These are phyloP conservation scores for Epsilonema sp. DNA, from an alignment of 2,888 invertebrate species.

Conservation along the genomic window DNA sequence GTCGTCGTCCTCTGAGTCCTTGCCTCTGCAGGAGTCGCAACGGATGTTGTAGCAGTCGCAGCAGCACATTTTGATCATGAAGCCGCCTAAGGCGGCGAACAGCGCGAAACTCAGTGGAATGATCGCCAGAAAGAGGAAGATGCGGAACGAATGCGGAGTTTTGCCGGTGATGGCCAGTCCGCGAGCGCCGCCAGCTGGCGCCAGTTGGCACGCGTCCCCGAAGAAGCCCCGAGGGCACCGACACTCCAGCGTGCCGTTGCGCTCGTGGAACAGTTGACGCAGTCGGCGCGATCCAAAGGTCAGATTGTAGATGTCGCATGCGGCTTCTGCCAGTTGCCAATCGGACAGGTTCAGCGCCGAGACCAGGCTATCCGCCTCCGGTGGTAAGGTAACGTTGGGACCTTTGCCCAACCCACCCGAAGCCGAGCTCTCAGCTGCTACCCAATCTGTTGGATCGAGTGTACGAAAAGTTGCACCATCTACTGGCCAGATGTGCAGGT, in stretches of 20 bases:
- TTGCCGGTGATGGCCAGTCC: not conserved
- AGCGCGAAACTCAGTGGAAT: constrained; percentile 5
- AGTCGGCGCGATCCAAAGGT: not conserved
- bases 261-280: not conserved
- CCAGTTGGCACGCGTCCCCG: not conserved
- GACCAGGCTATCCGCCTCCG: not conserved
- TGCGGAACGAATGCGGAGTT: not conserved
- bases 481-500: constrained; percentile 7
- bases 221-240: constrained; percentile 1
- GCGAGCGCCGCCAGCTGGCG: not conserved
- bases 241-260: not conserved
- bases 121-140: constrained; percentile 4
- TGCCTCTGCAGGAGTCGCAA: not conserved
- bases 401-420: not conserved
- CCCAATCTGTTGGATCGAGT: constrained; percentile 6
- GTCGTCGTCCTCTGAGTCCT: not conserved
- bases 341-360: not conserved
- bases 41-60: not conserved
- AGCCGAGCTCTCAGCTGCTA: not conserved
- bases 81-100: constrained; percentile 4
- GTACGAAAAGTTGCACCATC: not conserved
- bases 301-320: constrained; percentile 1
- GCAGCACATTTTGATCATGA: constrained; percentile 6
- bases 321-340: not conserved
- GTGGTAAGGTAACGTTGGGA: not conserved